These are phyloP conservation scores for Heteropelma amictum DNA, from an alignment of 2,888 invertebrate genomes.

Conservation along the genomic window DNA sequence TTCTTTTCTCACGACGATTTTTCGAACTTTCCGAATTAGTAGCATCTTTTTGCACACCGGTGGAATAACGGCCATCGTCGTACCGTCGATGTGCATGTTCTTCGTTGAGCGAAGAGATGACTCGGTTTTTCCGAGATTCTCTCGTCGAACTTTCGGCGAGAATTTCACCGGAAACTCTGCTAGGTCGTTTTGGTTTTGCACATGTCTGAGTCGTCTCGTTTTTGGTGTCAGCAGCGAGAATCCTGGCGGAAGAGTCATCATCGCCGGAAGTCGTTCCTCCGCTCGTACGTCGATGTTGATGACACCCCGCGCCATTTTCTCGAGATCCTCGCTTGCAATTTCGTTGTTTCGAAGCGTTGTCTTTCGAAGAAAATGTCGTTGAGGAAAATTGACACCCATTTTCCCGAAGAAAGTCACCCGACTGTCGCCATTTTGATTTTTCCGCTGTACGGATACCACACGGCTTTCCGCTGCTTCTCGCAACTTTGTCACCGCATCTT, in stretches of 20 bases:
- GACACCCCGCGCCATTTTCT: not conserved
- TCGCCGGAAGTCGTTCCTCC: not conserved
- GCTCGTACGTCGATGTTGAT: not conserved
- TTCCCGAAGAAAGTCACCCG: not conserved
- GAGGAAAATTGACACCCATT: not conserved
- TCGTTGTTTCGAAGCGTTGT: not conserved
- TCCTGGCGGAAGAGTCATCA: not conserved
- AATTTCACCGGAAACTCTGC: not conserved
- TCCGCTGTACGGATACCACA: not conserved
- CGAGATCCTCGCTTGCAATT: not conserved
- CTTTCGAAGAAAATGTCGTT: not conserved
- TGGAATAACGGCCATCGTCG: not conserved
- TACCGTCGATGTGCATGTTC: not conserved
- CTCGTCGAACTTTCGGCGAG: not conserved
- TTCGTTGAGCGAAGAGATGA: not conserved
- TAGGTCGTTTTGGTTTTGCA: not conserved
- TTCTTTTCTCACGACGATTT: not conserved
- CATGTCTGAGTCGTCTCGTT: not conserved
- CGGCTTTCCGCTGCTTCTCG: conserved; percentile 1
- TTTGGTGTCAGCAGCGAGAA: not conserved
- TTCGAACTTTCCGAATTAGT: not conserved
- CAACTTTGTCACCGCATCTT: not conserved
- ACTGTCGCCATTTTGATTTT: not conserved
- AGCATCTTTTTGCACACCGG: not conserved
- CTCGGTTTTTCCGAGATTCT: not conserved